These are phyloP conservation scores for Notoglanidium macrostoma DNA, from an alignment of 2,797 vertebrate species.

Conservation along the genomic window DNA sequence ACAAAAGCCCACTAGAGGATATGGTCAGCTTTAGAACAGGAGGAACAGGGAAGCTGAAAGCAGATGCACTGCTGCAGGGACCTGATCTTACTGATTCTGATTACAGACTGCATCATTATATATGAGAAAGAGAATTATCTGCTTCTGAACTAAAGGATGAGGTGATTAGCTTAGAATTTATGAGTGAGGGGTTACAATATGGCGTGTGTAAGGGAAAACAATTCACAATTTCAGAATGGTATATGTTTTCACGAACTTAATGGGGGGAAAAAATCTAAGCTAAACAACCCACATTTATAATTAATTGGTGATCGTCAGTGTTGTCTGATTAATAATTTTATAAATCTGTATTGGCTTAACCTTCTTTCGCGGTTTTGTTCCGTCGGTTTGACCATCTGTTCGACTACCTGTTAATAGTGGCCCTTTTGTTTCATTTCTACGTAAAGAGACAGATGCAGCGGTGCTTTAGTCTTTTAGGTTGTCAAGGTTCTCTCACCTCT, in stretches of 20 bases:
- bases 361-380: slow-evolving; percentile 28
- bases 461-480: not conserved
- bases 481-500: not conserved
- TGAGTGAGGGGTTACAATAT: not conserved
- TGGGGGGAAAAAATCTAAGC: not conserved
- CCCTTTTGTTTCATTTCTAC: not conserved
- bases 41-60: not conserved
- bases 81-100: slow-evolving; percentile 58
- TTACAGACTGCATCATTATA: slow-evolving; percentile 51
- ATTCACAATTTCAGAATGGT: not conserved
- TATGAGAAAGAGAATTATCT: slow-evolving; percentile 44
- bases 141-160: not conserved
- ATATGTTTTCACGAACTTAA: not conserved
- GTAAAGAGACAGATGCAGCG: not conserved
- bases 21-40: slow-evolving; percentile 27
- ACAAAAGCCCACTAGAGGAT: slow-evolving; percentile 31
- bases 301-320: not conserved
- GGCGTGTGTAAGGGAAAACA: too few species aligned
- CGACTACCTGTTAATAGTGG: not conserved
- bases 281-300: not conserved
- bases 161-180: not conserved
- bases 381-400: not conserved
- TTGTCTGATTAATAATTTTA: not conserved
- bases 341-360: not conserved
- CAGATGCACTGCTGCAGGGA: slow-evolving; percentile 33